Percentiles rank a stretch among this genome's conserved stretches.
Evolutionary conservation across 2,888 invertebrate species (phyloP).

Genomic region (Herminia tarsipennalis): DNA sequence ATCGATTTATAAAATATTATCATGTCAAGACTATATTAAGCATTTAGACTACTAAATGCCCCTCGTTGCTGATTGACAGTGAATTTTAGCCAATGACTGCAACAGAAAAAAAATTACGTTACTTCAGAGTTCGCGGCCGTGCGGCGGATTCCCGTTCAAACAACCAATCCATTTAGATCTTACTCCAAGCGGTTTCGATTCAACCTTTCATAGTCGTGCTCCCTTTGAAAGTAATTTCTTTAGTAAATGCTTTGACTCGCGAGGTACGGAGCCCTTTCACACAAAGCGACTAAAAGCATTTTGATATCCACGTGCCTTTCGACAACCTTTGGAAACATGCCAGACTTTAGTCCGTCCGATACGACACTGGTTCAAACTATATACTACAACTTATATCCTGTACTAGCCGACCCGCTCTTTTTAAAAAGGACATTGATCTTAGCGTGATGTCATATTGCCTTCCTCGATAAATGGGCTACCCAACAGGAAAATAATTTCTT

Average conservation of each 20-base stretch:
- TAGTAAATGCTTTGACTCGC: neutral
- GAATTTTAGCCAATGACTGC: neutral
- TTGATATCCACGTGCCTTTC: constrained; percentile 5
- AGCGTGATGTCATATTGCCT: no score
- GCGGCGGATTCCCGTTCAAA: no score
- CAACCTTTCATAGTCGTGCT: neutral
- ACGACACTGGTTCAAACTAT: neutral
- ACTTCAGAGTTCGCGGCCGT: no score
- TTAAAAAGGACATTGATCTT: no score
- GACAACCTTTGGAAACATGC: neutral
- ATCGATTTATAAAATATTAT: no score
- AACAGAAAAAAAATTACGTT: no score
- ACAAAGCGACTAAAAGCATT: constrained; percentile 2
- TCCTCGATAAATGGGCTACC: no score
- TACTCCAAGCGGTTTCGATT: neutral
- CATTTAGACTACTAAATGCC: no score
- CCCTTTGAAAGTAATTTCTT: constrained; percentile 4
- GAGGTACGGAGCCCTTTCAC: neutral
- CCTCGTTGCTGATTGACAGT: no score
- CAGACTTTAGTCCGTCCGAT: neutral
- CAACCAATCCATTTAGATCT: neutral
- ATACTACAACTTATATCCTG: neutral
- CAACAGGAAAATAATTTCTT: no score
- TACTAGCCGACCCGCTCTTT: no score
- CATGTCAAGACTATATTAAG: no score